Percentiles rank a stretch among this genome's conserved stretches.
phyloP scores from a whole-genome alignment of 2,113 vertebrate genomes.

The Hymenochirus boettgeri region DNA sequence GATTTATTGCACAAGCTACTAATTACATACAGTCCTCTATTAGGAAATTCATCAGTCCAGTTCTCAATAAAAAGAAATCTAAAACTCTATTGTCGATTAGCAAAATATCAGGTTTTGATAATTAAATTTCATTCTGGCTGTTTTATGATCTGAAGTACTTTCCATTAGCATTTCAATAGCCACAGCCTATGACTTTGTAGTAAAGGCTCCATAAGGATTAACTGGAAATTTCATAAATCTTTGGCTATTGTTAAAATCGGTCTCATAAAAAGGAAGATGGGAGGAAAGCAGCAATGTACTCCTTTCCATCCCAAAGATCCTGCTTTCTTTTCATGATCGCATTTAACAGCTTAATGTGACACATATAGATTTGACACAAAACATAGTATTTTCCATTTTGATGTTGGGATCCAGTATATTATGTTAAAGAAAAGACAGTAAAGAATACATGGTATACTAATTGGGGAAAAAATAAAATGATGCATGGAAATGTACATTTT shows the following conservation, averaged over 20 bases:
- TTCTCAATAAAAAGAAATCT: conserved; percentile 6
- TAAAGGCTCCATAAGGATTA: conserved; percentile 35
- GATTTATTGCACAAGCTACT: conserved; percentile 8
- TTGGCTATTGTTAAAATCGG: conserved; percentile 30
- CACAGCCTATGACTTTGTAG: conserved; percentile 36
- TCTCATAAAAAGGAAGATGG: conserved; percentile 32
- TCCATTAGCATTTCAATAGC: conserved; percentile 39
- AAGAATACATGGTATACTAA: too few species aligned
- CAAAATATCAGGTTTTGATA: conserved; percentile 36
- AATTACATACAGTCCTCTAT: not conserved
- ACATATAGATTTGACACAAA: too few species aligned
- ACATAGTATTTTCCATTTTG: too few species aligned
- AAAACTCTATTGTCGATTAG: conserved; percentile 24
- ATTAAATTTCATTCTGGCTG: conserved; percentile 31
- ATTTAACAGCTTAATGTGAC: too few species aligned
- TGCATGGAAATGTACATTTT: too few species aligned
- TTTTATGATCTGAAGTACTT: conserved; percentile 32
- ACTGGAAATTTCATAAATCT: conserved; percentile 31
- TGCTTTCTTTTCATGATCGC: too few species aligned
- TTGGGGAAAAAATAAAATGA: too few species aligned
- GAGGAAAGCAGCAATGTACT: conserved; percentile 32
- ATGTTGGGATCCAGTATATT: too few species aligned
- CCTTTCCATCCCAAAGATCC: conserved; percentile 37
- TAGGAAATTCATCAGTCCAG: not conserved
- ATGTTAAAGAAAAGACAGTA: too few species aligned